Base-by-base conservation (phyloP, 2,113 vertebrate genomes). In the Mionectes macconnelli region DNA sequence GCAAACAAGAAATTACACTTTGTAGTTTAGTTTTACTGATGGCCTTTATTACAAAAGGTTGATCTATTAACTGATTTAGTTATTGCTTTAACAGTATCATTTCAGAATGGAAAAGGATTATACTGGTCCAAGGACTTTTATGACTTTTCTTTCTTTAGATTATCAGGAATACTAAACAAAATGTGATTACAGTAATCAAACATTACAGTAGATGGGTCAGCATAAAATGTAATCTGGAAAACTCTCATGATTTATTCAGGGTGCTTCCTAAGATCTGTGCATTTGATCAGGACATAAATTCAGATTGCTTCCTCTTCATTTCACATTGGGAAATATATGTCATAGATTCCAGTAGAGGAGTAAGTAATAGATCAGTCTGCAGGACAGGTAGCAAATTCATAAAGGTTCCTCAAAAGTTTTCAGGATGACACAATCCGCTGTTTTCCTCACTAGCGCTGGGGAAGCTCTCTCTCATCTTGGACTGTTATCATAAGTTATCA, bases 181-280 rank as follows among this genome's bases (percentile, higher is more conserved):
- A 33, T 90, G 50, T 83, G 79, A 92, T 96, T 84, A 57, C 35
- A 93, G 30, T 25, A 86, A 79, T 72, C 75, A 78, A 78, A 62
- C 6, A 77, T 53, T 78, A 28, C 55, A 85, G 45, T 62, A 82
- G 10, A 9, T 72, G 16, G 66, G 59, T 27, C 33, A 92, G 24
- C 42, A 77, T 79, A 83, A 92, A 84, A 80, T 21, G 14, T 73
- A 73, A 45, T 18, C 39, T 89, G 86, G 44, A 95, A 76, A 97
- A 93, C 14, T 47, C 64, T 85, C 42, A 68, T 80, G 27, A 94
- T 87, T 95, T 93, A 90, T 95, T 96, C 44, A 95, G 13, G 12
- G 13, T 93, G 28, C 80, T 95, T 87, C 39, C 44, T 37, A 69
- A 2, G 11, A 52, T 70, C 44, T 27, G 6, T 89, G 19, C 31